Evolutionary conservation across 2,797 vertebrate genomes (phyloP), one percentile per base, ranked within the genome.

Genomic region (Chelidonichthys spinosus): DNA sequence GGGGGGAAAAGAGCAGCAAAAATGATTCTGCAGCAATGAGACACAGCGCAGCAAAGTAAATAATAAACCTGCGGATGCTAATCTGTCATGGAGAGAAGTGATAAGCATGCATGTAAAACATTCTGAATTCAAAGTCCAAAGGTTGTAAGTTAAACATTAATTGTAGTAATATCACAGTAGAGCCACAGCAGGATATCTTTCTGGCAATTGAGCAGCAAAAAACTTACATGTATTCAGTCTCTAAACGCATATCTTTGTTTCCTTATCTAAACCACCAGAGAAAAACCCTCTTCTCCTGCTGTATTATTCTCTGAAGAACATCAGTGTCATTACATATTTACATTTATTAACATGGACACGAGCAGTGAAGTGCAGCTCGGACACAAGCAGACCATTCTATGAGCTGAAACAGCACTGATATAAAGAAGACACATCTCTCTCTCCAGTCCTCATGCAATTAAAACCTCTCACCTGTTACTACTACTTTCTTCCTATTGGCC

Each of bases 391-490:
- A 46, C 17, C 46, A 65, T 40, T 69, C 47, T 50, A 15, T 39
- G 18, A 58, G 42, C 33, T 80, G 43, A 5, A 49, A 78, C 37
- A 85, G 33, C 52, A 43, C 25, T 59, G 11, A 15, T 13, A 61
- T 32, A 53, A 61, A 52, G 11, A 56, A 66, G 18, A 37, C 39
- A 59, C 2, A 47, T 6, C 15, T 52, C n/a, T 9, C 7, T 14
- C 6, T 50, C 4, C 43, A 65, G 25, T 52, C 18, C 33, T 39
- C 18, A 39, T 36, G 74, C 63, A 59, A 42, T 56, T 17, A 42
- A 59, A 49, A 63, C 33, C 11, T 60, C 91, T 90, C 83, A 95
- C 94, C 94, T 89, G 94, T 95, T 25, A 95, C 93, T 60, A 95
- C 25, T 3, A 95, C 92, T 68, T 90, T 94, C 86, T 87, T 94